These are phyloP conservation scores for Dicranocentrus wangi DNA, from an alignment of 2,888 invertebrate species.

Conservation along the genomic window DNA sequence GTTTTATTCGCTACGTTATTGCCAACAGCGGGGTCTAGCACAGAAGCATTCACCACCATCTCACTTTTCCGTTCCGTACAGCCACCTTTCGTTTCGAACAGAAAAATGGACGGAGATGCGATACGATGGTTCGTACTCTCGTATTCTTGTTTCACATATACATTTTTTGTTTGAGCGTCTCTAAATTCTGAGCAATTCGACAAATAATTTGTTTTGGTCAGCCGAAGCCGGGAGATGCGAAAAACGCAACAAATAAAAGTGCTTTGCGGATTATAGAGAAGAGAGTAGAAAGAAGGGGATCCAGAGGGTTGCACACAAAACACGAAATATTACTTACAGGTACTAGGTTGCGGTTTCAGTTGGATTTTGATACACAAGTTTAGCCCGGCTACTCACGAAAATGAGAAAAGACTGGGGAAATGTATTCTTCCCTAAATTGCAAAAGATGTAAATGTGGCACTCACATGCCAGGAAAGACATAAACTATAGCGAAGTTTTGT, in stretches of 20 bases:
- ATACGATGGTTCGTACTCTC: background rate
- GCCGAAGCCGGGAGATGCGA: constrained; percentile 38
- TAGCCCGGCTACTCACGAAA: constrained; percentile 57
- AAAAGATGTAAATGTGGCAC: constrained; percentile 60
- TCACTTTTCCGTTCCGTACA: constrained; percentile 9
- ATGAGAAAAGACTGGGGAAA: constrained; percentile 51
- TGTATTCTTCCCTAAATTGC: constrained; percentile 49
- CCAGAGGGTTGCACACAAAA: background rate
- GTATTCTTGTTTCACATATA: background rate
- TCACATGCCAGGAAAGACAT: constrained; percentile 58
- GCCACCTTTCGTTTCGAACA: constrained; percentile 12
- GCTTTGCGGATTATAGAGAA: constrained; percentile 4
- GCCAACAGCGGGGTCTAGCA: constrained; percentile 42
- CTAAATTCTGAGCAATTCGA: constrained; percentile 54
- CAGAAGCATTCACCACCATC: constrained; percentile 41
- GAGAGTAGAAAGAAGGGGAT: background rate
- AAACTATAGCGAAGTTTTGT: constrained; percentile 46
- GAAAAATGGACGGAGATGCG: background rate
- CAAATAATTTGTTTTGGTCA: constrained; percentile 64
- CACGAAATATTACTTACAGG: background rate
- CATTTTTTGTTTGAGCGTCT: constrained; percentile 5
- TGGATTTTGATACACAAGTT: background rate
- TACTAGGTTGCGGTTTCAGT: background rate
- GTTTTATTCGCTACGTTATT: constrained; percentile 62
- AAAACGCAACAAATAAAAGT: constrained; percentile 24